These are phyloP conservation scores for Phymanthus crucifer DNA, from an alignment of 92 coral and sea anemone genomes.

Conservation along the genomic window DNA sequence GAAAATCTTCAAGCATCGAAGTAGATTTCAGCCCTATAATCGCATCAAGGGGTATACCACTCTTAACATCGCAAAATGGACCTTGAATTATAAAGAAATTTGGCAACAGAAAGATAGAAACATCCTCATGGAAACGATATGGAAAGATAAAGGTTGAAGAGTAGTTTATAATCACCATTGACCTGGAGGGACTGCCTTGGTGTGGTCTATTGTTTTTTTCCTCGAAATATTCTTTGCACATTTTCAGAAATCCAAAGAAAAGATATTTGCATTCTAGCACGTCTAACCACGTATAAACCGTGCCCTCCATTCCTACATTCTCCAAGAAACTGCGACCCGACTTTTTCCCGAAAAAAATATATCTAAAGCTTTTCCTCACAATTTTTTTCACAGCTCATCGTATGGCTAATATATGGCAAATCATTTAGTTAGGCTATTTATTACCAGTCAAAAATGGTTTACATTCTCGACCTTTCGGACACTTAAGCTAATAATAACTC, in stretches of 20 bases:
- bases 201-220: conserved; percentile 1
- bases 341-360: no score
- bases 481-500: neutral
- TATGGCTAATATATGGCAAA: neutral
- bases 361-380: no score
- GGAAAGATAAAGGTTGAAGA: neutral
- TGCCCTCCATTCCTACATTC: no score
- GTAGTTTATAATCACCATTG: conserved; percentile 5
- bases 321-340: no score
- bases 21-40: neutral
- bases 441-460: neutral
- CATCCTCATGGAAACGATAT: neutral
- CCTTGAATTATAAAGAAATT: neutral
- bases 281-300: no score
- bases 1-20: neutral
- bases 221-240: no score
- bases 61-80: neutral
- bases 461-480: neutral
- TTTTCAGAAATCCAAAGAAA: neutral
- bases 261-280: no score
- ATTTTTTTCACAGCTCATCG: neutral
- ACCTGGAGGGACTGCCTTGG: neutral
- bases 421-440: neutral
- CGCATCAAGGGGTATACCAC: neutral
- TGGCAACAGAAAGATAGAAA: neutral